A percentile compares a stretch with the other conserved stretches of the same genome.
Conservation (phyloP, 1,140 invertebrate species). For the Pygmarrhopalites habei region DNA sequence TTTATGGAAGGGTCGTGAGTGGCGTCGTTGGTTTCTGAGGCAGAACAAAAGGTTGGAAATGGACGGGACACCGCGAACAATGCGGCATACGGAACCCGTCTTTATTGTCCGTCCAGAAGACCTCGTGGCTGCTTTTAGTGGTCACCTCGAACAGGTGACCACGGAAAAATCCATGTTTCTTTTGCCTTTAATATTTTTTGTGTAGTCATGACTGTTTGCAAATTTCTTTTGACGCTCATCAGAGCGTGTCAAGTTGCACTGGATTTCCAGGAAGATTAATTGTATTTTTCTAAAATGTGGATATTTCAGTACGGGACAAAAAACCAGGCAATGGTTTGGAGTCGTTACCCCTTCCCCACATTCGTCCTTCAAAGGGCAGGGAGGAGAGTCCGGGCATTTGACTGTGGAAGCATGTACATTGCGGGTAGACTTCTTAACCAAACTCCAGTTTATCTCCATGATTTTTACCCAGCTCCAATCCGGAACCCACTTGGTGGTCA, state of each 20-base stretch:
- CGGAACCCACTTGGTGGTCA: conserved; percentile 20
- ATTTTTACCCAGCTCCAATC: conserved; percentile 17
- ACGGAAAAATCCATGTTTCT: background rate
- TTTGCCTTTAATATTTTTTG: no score
- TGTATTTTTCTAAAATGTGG: no score
- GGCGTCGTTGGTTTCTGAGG: conserved; percentile 9
- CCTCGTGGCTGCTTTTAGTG: conserved; percentile 9
- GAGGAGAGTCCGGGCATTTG: conserved; percentile 11
- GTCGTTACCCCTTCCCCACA: conserved; percentile 6
- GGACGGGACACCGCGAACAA: no score
- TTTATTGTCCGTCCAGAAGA: conserved; percentile 4
- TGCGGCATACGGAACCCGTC: conserved; percentile 16
- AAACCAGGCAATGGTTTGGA: conserved; percentile 21
- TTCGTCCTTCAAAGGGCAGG: conserved; percentile 18
- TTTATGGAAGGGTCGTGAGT: conserved; percentile 10
- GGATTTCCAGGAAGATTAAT: no score
- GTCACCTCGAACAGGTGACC: conserved; percentile 8
- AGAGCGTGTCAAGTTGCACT: no score
- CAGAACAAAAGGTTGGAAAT: no score
- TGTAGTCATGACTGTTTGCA: no score
- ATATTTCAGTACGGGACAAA: conserved; percentile 19
- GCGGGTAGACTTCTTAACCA: conserved; percentile 11
- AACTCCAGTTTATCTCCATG: conserved; percentile 13
- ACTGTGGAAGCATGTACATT: conserved; percentile 18
- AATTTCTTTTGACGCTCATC: no score